Evolutionary conservation across 2,888 invertebrate genomes (phyloP).

Genomic region (Drosophila sordidapex): DNA sequence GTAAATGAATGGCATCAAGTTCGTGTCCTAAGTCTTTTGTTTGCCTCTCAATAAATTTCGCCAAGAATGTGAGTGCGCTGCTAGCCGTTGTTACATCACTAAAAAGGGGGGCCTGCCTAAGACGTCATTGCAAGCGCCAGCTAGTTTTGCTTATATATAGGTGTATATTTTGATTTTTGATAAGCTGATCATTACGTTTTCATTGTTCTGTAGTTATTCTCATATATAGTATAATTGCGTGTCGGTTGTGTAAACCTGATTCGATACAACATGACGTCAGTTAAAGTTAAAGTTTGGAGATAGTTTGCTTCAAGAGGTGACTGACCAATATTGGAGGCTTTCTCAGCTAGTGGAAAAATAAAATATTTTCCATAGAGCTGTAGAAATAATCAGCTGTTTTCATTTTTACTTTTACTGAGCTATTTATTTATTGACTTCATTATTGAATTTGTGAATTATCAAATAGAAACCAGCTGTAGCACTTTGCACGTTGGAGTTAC

Average conservation of each 20-base stretch:
- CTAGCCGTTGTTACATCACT: conserved; percentile 25
- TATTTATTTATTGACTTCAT: conserved; percentile 7
- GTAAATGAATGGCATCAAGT: conserved; percentile 32
- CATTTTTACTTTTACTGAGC: background rate
- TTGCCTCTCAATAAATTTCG: conserved; percentile 28
- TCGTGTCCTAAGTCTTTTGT: conserved; percentile 71
- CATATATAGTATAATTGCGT: conserved; percentile 33
- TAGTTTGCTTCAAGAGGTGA: conserved; percentile 24
- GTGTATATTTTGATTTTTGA: conserved; percentile 12
- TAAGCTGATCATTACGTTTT: conserved; percentile 18
- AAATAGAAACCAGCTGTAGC: conserved; percentile 12
- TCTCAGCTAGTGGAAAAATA: background rate
- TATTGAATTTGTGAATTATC: background rate
- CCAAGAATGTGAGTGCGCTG: conserved; percentile 1
- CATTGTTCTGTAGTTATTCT: conserved; percentile 35
- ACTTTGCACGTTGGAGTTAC: conserved; percentile 10
- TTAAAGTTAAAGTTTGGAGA: background rate
- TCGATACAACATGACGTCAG: conserved; percentile 31
- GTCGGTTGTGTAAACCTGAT: conserved; percentile 40
- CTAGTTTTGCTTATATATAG: conserved; percentile 6
- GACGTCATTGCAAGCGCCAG: background rate
- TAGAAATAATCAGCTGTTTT: background rate
- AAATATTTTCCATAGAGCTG: background rate
- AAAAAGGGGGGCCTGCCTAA: conserved; percentile 12
- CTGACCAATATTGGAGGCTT: conserved; percentile 27